Evolutionary conservation across 2,113 vertebrate genomes (phyloP).

Genomic region (Anhinga rufa): DNA sequence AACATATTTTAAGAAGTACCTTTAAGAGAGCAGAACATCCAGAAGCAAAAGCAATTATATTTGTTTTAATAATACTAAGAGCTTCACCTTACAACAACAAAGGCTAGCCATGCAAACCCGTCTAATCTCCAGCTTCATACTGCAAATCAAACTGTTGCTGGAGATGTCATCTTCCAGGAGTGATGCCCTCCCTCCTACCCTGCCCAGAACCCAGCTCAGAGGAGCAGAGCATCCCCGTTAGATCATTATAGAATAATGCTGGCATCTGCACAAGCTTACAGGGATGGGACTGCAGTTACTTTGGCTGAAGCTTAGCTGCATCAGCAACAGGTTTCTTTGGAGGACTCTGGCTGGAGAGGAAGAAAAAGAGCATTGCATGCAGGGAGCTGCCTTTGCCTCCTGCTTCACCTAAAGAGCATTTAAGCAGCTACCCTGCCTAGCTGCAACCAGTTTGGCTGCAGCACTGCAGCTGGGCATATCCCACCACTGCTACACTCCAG

Average conservation of each 20-base stretch:
- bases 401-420: neutral
- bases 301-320: neutral
- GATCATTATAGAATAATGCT: neutral
- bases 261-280: neutral
- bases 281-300: neutral
- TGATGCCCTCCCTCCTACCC: neutral
- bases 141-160: neutral
- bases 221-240: neutral
- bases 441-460: neutral
- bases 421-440: neutral
- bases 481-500: neutral
- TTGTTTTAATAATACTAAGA: neutral
- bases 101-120: neutral
- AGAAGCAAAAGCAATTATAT: neutral
- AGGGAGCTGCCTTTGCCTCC: neutral
- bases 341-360: neutral
- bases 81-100: neutral
- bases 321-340: neutral
- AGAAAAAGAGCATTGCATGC: rapidly evolving
- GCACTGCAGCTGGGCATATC: neutral
- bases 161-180: neutral
- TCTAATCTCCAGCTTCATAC: neutral
- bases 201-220: neutral
- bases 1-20: neutral
- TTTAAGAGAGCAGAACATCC: neutral